Base-by-base conservation (phyloP, 2,797 vertebrate species). In the Hephaestus fuliginosus region DNA sequence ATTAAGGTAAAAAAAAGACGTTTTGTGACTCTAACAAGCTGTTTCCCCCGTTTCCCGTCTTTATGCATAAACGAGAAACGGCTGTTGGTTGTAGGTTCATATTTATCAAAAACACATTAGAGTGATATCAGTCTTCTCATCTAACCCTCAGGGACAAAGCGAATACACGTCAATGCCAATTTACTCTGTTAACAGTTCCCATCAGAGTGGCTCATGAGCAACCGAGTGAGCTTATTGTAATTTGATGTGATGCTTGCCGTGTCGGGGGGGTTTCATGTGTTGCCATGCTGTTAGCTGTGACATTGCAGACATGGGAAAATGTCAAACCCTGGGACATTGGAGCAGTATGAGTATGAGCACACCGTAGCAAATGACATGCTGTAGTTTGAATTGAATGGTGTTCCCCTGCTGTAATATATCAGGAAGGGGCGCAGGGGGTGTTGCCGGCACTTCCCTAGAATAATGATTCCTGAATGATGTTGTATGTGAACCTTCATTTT, bases 341-440 rank as follows among this genome's bases (percentile, higher is more conserved):
- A 74, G 49, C 58, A 68, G 68, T 25, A 25, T 25, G 41, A 73
- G 57, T 52, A 63, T 43, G 44, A 78, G 81, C 74, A 70, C 81
- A 76, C 69, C 81, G 87, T 84, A 88, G 86, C 86, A 88, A 90
- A 89, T 77, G 3, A 86, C 65, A 81, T 52, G 53, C 14, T 39
- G 57, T 33, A 64, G 62, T 80, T 75, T 81, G 43, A 84, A 89
- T 84, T 83, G 11, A 76, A 0, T 78, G 65, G 43, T 61, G 66
- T 78, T 78, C 69, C 73, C 65, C 58, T 52, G 74, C 48, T 83
- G 57, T 60, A 78, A 66, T 76, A 55, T 71, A 71, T 82, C 71
- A 17, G 2, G 43, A 7, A 36, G 71, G 46, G 25, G 25, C 25
- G 25, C 25, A 25, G 64, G 18, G 74, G 0, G 48, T 30, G 68